Evolutionary conservation across 2,797 vertebrate genomes (phyloP).

Genomic region (Sebastes itinus): DNA sequence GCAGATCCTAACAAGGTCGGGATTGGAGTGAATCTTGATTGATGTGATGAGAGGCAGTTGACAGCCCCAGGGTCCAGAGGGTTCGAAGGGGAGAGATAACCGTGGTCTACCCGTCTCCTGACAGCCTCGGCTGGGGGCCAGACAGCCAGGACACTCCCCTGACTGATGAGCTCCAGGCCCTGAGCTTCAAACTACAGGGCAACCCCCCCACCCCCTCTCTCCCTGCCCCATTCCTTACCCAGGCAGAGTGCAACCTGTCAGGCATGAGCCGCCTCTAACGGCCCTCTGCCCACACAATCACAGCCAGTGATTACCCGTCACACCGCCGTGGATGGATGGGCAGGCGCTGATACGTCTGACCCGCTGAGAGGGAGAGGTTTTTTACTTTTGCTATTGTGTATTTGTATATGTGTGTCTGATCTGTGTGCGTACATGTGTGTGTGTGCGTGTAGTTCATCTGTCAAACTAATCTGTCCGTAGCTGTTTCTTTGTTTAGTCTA

Average conservation of each 20-base stretch:
- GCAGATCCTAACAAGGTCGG: slow-evolving; percentile 37
- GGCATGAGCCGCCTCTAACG: slow-evolving; percentile 67
- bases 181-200: slow-evolving; percentile 47
- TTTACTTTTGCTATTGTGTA: slow-evolving; percentile 29
- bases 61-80: slow-evolving; percentile 43
- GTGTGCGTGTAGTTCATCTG: slow-evolving; percentile 39
- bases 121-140: slow-evolving; percentile 55
- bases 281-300: slow-evolving; percentile 76
- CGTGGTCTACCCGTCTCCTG: slow-evolving; percentile 49
- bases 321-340: slow-evolving; percentile 69
- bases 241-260: slow-evolving; percentile 70
- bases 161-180: slow-evolving; percentile 71
- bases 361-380: slow-evolving; percentile 53
- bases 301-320: slow-evolving; percentile 81
- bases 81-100: slow-evolving; percentile 56
- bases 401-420: slow-evolving; percentile 36
- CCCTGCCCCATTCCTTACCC: slow-evolving; percentile 48
- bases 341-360: slow-evolving; percentile 66
- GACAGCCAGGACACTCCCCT: slow-evolving; percentile 62
- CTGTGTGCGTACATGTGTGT: neutral
- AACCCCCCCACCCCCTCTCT: neutral
- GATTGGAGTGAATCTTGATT: slow-evolving; percentile 44
- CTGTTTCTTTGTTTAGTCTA: slow-evolving; percentile 33
- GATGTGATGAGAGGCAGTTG: slow-evolving; percentile 56
- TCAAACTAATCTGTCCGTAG: slow-evolving; percentile 29